Base-by-base conservation (phyloP, 2,113 vertebrate species). In the Prolemur simus region DNA sequence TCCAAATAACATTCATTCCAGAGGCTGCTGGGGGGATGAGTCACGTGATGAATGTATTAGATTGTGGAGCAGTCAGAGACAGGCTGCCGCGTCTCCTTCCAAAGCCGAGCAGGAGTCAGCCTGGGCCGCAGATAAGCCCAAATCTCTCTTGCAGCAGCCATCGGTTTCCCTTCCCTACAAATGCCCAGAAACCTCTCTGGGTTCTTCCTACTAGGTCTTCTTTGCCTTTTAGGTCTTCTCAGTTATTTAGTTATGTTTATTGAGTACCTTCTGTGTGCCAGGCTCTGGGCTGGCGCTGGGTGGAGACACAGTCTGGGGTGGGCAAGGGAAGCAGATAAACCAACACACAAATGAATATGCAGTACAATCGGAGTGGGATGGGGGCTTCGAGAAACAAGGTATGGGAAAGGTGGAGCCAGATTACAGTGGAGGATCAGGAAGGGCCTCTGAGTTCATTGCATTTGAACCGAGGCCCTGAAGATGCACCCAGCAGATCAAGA, bases 1-100 rank as follows among this genome's bases (percentile, higher is more conserved):
- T 93, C 90, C 95, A 96, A 96, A 97, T 95, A 95, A 74, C 71
- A 20, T 92, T 95, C 95, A 96, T 96, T 96, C 94, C 96, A 94
- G 91, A 96, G 91, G 88, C 96, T 97, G 86, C 96, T 97, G 3
- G 73, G 73, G 83, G 13, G n/a, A 34, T 64, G 91, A 83, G 63
- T 94, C 96, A 91, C 29, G 37, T 96, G 91, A 71, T 27, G 27
- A 85, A 64, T 82, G 60, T 66, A 60, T 88, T 71, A 76, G 84
- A 60, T n/a, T 39, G 84, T 83, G 66, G 47, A 64, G 37, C 10
- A 49, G 17, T 20, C 90, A 63, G 91, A 85, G 84, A 71, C 9
- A 21, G 68, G 58, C 76, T 74, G 29, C 66, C 37, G 25, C 9
- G 34, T 90, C 37, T 89, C 29, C 4, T 73, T 93, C 52, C 49